Conservation (phyloP, 2,888 invertebrate species). For the Hirtodrosophila alboralis region DNA sequence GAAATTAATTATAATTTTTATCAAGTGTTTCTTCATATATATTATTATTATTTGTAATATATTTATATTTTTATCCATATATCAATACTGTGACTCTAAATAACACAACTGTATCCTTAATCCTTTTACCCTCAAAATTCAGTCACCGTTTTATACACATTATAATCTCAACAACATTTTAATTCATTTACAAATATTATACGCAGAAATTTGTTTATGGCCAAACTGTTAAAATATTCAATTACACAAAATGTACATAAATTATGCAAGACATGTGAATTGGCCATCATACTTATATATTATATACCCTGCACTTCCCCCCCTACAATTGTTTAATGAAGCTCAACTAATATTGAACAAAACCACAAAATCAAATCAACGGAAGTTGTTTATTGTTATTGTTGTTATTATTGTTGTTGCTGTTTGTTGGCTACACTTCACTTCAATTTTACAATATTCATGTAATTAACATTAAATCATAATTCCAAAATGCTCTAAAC, state of each 20-base stretch:
- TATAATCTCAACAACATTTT: too few relatives aligned
- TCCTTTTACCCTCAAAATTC: too few relatives aligned
- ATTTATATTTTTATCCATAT: too few relatives aligned
- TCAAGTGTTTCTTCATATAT: too few relatives aligned
- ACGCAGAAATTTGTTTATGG: conserved; percentile 67
- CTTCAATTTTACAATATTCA: conserved; percentile 57
- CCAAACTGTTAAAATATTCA: conserved; percentile 65
- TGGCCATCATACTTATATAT: too few relatives aligned
- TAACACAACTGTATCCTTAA: too few relatives aligned
- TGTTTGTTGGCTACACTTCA: conserved; percentile 18
- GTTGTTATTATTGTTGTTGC: conserved; percentile 25
- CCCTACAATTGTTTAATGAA: conserved; percentile 66
- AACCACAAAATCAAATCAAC: conserved; percentile 75
- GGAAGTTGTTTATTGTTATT: conserved; percentile 51
- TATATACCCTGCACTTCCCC: background rate
- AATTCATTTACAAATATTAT: too few relatives aligned
- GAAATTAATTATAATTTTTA: too few relatives aligned
- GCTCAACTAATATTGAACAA: conserved; percentile 51
- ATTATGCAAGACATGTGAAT: conserved; percentile 52
- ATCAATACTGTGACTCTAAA: too few relatives aligned
- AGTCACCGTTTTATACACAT: too few relatives aligned
- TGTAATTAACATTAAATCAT: conserved; percentile 76
- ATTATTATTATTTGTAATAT: too few relatives aligned
- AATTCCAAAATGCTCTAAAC: conserved; percentile 57
- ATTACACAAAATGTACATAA: conserved; percentile 73